A percentile compares a stretch with the other conserved stretches of the same genome.
Conservation (phyloP, 2,113 vertebrate species). For the Dipodomys ordii region DNA sequence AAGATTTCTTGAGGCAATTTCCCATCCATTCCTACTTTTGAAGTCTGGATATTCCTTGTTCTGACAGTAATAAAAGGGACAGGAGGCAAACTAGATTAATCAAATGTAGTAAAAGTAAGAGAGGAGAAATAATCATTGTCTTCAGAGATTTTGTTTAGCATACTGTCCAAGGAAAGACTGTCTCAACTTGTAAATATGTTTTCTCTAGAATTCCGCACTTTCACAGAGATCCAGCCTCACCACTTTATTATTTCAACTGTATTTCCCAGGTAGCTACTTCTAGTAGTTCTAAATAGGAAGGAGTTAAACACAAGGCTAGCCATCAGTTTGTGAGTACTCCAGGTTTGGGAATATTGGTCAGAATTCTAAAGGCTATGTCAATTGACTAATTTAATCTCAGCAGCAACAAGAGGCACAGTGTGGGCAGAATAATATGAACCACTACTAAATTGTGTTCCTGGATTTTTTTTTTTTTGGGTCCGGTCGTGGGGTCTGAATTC, state of each 20-base stretch:
- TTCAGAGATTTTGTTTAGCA: conserved; percentile 17
- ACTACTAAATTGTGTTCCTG: background rate
- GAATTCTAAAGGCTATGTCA: background rate
- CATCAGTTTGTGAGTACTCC: background rate
- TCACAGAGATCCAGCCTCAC: background rate
- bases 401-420: background rate
- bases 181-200: background rate
- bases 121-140: background rate
- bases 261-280: background rate
- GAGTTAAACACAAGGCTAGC: background rate
- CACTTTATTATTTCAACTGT: background rate
- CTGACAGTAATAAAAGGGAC: background rate
- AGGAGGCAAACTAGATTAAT: background rate
- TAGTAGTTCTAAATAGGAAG: background rate
- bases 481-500: too few relatives aligned
- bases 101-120: background rate
- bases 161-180: background rate
- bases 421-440: background rate
- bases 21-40: background rate
- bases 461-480: too few relatives aligned
- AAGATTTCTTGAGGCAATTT: conserved; percentile 4
- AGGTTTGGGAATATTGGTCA: background rate
- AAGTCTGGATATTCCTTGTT: background rate
- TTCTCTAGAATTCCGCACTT: background rate
- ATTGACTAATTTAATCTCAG: background rate